Evolutionary conservation across 92 coral and sea anemone species (phyloP).

Genomic region (Ricordea florida): DNA sequence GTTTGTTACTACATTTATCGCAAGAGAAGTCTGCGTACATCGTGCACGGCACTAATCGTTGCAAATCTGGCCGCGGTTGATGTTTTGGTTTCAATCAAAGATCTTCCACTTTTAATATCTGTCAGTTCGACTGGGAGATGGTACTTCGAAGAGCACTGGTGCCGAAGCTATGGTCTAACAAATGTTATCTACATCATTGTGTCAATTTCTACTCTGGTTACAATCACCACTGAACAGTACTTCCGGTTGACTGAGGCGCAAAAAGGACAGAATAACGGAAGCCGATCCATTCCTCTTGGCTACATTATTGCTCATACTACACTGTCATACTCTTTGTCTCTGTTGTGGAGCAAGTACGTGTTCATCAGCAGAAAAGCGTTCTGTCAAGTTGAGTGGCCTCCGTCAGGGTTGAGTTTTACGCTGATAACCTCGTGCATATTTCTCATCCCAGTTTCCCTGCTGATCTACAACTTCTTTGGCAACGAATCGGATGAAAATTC

Average conservation of each 20-base stretch:
- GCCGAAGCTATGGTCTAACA: constrained; percentile 93
- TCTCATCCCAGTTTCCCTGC: constrained; percentile 80
- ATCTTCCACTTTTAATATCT: constrained; percentile 83
- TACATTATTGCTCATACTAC: constrained; percentile 98
- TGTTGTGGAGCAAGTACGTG: constrained; percentile 97
- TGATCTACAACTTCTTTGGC: constrained; percentile 81
- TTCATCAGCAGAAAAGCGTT: constrained; percentile 97
- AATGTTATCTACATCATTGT: constrained; percentile 97
- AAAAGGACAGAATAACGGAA: constrained; percentile 26
- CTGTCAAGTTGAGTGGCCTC: constrained; percentile 95
- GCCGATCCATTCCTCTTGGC: constrained; percentile 77
- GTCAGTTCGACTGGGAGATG: constrained; percentile 84
- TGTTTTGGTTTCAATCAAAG: constrained; percentile 92
- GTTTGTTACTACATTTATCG: constrained; percentile 91
- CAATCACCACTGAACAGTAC: constrained; percentile 92
- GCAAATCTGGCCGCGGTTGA: constrained; percentile 97
- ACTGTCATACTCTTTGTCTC: constrained; percentile 88
- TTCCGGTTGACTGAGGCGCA: constrained; percentile 58
- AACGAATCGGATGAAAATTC: constrained; percentile 48
- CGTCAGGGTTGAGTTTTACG: constrained; percentile 82
- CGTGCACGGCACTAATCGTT: constrained; percentile 93
- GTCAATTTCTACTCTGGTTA: constrained; percentile 93
- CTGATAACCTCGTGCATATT: constrained; percentile 74
- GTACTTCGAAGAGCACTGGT: constrained; percentile 99
- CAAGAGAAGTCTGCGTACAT: constrained; percentile 87